phyloP scores from a whole-genome alignment of 2,113 vertebrate species.

The Lagopus leucura region DNA sequence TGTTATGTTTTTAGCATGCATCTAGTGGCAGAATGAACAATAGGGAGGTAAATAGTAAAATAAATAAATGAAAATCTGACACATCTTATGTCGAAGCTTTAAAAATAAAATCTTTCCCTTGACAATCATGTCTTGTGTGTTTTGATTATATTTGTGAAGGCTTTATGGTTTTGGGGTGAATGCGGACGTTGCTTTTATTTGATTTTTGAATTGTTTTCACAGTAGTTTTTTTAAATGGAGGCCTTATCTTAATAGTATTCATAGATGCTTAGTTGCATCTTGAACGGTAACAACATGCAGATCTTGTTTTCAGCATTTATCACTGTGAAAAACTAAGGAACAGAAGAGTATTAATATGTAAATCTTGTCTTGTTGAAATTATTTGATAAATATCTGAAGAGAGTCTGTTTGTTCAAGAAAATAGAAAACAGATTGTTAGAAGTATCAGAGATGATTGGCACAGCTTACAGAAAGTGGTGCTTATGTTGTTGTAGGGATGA shows the following conservation, averaged over 20 bases:
- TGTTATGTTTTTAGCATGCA: background rate
- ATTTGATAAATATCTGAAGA: conserved; percentile 76
- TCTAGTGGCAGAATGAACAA: background rate
- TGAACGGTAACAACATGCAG: conserved; percentile 40
- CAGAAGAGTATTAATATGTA: conserved; percentile 66
- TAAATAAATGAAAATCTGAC: background rate
- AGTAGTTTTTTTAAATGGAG: background rate
- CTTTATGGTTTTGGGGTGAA: background rate
- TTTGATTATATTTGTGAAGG: background rate
- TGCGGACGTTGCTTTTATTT: background rate
- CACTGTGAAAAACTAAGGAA: background rate
- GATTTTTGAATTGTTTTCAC: conserved; percentile 3
- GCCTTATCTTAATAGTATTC: conserved; percentile 59
- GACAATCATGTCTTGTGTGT: background rate
- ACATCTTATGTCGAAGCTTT: background rate
- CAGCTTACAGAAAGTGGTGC: conserved; percentile 23
- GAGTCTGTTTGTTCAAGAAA: conserved; percentile 71
- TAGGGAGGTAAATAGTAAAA: background rate
- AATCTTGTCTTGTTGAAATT: conserved; percentile 59
- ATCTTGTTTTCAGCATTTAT: conserved; percentile 8
- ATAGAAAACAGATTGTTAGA: conserved; percentile 64
- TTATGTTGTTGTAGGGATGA: conserved; percentile 48
- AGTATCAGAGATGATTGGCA: conserved; percentile 55
- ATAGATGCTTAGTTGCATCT: conserved; percentile 27
- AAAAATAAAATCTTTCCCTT: conserved; percentile 10